These are phyloP conservation scores for Acholoe squamosa DNA, from an alignment of 2,888 invertebrate genomes.

Conservation along the genomic window DNA sequence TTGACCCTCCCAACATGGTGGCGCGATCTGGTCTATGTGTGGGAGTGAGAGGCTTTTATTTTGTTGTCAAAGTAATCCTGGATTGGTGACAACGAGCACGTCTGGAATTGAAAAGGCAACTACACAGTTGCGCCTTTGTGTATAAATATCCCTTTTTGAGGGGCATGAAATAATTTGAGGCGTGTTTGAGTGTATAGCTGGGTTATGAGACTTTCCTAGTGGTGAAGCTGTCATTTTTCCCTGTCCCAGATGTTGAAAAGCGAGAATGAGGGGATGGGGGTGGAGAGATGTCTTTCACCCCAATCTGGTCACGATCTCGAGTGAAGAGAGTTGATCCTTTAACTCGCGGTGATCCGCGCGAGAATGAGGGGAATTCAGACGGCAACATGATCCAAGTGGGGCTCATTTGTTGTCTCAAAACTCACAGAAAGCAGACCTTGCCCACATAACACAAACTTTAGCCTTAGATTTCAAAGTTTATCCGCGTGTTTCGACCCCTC, in stretches of 20 bases:
- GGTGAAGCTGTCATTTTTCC: not conserved
- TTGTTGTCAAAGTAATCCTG: not conserved
- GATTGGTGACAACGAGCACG: not conserved
- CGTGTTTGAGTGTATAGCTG: not conserved
- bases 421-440: conserved; percentile 22
- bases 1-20: not conserved
- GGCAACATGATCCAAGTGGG: not conserved
- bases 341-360: conserved; percentile 27
- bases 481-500: conserved; percentile 46
- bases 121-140: conserved; percentile 14
- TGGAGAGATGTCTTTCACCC: not conserved
- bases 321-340: conserved; percentile 25
- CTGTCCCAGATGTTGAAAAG: not conserved
- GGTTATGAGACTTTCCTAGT: not conserved
- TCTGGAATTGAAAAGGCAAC: conserved; percentile 25
- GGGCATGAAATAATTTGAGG: not conserved
- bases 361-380: conserved; percentile 38
- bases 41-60: conserved; percentile 13
- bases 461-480: conserved; percentile 49
- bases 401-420: conserved; percentile 47
- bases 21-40: not conserved
- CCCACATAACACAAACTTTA: conserved; percentile 50
- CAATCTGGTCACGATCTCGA: conserved; percentile 14
- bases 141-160: not conserved
- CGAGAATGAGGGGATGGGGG: not conserved